Percentiles rank a stretch among this genome's conserved stretches.
phyloP scores from a whole-genome alignment of 2,113 vertebrate species.

The Spheniscus mendiculus region DNA sequence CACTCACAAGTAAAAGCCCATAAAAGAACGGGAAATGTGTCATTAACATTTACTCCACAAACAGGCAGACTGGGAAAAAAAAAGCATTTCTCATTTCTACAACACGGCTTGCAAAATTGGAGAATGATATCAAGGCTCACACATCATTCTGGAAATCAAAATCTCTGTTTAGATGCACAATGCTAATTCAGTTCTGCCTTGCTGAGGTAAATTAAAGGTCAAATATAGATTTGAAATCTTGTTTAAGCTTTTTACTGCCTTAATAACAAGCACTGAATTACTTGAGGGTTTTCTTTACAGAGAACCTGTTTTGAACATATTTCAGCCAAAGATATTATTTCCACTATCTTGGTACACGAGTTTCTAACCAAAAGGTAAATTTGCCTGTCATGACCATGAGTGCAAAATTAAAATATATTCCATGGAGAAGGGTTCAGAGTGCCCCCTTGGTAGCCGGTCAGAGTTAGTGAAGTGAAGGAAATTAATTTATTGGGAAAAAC shows the following conservation, averaged over 20 bases:
- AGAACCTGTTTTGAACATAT: not conserved
- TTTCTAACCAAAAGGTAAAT: not conserved
- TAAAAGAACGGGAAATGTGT: slow-evolving; percentile 11
- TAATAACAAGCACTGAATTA: not conserved
- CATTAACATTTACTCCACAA: slow-evolving; percentile 44
- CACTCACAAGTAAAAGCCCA: slow-evolving; percentile 8
- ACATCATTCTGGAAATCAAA: not conserved
- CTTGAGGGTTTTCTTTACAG: not conserved
- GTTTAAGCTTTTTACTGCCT: slow-evolving; percentile 24
- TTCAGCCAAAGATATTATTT: not conserved
- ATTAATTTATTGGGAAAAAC: slow-evolving; percentile 11
- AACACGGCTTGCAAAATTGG: not conserved
- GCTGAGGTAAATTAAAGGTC: slow-evolving; percentile 41
- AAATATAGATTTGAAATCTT: slow-evolving; percentile 26
- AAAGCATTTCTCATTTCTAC: not conserved
- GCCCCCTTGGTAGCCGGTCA: not conserved
- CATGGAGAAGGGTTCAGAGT: not conserved
- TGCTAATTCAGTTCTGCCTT: slow-evolving; percentile 11
- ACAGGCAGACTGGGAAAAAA: not conserved
- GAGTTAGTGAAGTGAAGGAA: slow-evolving; percentile 8
- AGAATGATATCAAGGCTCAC: not conserved
- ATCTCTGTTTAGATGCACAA: not conserved
- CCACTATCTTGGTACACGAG: not conserved
- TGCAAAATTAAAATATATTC: not conserved
- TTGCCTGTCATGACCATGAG: not conserved